Percentiles rank a stretch among this genome's conserved stretches.
Conservation (phyloP, 2,797 vertebrate species). For the Tragopan temminckii region DNA sequence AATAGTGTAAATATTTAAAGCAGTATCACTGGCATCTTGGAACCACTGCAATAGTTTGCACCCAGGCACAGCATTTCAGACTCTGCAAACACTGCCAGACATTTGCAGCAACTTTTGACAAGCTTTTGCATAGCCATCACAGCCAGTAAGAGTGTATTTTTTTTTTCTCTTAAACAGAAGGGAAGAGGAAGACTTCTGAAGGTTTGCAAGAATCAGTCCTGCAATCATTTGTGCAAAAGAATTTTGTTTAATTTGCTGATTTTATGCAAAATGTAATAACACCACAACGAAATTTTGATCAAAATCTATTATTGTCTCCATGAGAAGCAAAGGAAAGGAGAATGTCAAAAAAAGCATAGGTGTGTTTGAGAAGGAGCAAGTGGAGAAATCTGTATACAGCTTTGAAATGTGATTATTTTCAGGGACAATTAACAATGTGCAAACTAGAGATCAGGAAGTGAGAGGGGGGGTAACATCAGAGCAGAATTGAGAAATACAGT, state of each 20-base stretch:
- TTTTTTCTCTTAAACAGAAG: not conserved
- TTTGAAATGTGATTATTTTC: not conserved
- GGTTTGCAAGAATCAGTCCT: not conserved
- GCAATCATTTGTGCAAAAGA: not conserved
- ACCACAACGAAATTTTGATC: not conserved
- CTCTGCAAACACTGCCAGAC: not conserved
- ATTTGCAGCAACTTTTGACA: constrained; percentile 15
- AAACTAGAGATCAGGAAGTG: not conserved
- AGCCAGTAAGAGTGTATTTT: not conserved
- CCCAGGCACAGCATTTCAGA: not conserved
- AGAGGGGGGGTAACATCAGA: fast-evolving
- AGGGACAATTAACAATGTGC: not conserved
- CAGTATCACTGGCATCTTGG: not conserved
- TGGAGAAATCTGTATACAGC: not conserved
- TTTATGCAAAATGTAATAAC: not conserved
- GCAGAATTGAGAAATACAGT: fast-evolving
- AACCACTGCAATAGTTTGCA: not conserved
- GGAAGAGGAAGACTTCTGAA: not conserved
- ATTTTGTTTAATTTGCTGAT: not conserved
- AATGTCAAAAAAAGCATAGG: not conserved
- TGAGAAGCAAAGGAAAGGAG: fast-evolving
- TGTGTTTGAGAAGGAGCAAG: not conserved
- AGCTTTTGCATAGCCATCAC: not conserved
- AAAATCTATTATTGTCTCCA: not conserved
- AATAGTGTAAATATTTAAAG: constrained; percentile 62